Evolutionary conservation across 2,888 invertebrate genomes (phyloP).

Genomic region (Camptogramma bilineatum): DNA sequence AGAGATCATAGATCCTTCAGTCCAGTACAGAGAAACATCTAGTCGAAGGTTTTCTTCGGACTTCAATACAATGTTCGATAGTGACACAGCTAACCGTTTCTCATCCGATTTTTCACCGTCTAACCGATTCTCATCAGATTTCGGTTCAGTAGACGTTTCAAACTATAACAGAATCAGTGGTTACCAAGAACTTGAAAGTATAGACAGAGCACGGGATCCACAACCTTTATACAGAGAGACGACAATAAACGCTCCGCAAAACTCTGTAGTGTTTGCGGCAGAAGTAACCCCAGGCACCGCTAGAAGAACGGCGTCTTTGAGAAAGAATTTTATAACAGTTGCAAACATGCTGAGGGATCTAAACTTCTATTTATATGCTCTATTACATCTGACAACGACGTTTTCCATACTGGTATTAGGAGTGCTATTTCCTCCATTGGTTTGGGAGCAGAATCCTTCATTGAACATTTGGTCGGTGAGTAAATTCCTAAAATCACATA

Average conservation of each 20-base stretch:
- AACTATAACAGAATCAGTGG: conserved; percentile 63
- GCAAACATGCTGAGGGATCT: conserved; percentile 73
- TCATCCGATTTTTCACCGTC: conserved; percentile 53
- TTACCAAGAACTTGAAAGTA: conserved; percentile 75
- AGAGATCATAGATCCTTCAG: conserved; percentile 72
- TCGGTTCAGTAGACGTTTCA: conserved; percentile 65
- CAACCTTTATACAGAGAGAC: conserved; percentile 85
- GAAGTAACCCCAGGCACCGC: conserved; percentile 73
- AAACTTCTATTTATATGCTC: conserved; percentile 84
- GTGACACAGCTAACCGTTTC: conserved; percentile 47
- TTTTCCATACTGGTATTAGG: conserved; percentile 82
- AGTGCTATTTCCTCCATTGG: conserved; percentile 80
- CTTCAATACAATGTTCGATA: conserved; percentile 56
- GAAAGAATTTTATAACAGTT: conserved; percentile 77
- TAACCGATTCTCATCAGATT: conserved; percentile 70
- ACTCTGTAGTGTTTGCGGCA: conserved; percentile 66
- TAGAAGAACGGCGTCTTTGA: conserved; percentile 73
- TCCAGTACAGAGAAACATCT: conserved; percentile 63
- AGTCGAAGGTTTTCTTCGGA: conserved; percentile 61
- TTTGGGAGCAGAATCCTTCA: conserved; percentile 75
- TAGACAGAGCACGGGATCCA: conserved; percentile 73
- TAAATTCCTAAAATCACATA: neutral
- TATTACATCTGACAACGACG: conserved; percentile 82
- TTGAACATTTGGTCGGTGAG: conserved; percentile 78
- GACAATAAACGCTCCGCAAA: conserved; percentile 76